Evolutionary conservation across 2,113 vertebrate species (phyloP).

Genomic region (Pelobates fuscus): DNA sequence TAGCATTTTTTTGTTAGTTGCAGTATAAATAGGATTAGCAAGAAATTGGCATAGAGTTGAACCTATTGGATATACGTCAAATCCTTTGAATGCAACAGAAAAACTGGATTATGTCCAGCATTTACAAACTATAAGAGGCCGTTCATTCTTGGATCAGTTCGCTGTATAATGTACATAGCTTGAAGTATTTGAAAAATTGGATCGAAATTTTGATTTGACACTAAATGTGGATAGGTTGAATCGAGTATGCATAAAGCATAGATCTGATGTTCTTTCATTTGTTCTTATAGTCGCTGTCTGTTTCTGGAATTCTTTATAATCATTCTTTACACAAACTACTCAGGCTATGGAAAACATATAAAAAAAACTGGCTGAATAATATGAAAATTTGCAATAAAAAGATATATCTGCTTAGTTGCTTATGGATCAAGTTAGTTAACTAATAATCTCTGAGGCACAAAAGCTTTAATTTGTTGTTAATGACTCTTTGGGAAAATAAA

Average conservation of each 20-base stretch:
- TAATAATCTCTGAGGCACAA: not conserved
- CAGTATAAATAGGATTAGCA: no score
- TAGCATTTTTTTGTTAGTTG: no score
- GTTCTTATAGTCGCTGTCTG: no score
- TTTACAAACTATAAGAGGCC: no score
- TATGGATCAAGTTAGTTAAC: not conserved
- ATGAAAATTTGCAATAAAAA: not conserved
- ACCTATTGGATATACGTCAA: no score
- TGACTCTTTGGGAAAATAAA: not conserved
- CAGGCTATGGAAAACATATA: not conserved
- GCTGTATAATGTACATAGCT: no score
- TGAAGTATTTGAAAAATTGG: not conserved
- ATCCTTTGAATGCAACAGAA: no score
- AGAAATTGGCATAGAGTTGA: no score
- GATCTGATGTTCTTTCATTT: not conserved
- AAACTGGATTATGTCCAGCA: no score
- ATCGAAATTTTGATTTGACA: not conserved
- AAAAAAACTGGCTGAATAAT: not conserved
- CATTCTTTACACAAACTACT: not conserved
- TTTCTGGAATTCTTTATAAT: no score
- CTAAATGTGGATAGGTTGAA: not conserved
- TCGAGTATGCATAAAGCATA: not conserved
- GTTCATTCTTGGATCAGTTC: no score
- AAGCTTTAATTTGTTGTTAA: not conserved
- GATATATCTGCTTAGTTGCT: not conserved